These are phyloP conservation scores for Atlantisia rogersi DNA, from an alignment of 2,113 vertebrate species.

Conservation along the genomic window DNA sequence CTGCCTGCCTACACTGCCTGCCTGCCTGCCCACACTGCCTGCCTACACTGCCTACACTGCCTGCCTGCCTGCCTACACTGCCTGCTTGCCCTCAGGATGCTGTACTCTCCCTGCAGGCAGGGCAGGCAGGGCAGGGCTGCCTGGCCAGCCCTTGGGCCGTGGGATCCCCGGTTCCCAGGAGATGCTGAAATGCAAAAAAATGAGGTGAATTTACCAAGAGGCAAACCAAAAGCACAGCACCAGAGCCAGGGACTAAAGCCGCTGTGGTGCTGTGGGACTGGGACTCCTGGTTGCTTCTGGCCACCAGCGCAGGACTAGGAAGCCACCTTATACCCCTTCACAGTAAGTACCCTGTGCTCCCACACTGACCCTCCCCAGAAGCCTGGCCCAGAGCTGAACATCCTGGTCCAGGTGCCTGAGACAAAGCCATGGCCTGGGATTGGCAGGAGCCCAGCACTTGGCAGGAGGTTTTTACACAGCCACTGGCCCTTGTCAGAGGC, in stretches of 20 bases:
- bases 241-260: not conserved
- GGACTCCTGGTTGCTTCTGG: not conserved
- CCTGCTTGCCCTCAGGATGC: not conserved
- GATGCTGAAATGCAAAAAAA: not conserved
- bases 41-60: not conserved
- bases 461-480: not conserved
- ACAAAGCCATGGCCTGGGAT: not conserved
- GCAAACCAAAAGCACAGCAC: not conserved
- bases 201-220: not conserved
- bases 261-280: not conserved
- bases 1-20: not conserved
- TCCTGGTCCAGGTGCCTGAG: not conserved
- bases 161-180: not conserved
- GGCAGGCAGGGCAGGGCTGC: not conserved
- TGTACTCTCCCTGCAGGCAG: not conserved
- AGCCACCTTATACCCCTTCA: not conserved
- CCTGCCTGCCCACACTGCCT: not conserved
- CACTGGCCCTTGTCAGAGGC: accelerated
- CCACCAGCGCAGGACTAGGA: not conserved
- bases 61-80: not conserved
- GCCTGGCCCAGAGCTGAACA: not conserved
- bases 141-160: not conserved
- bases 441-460: not conserved
- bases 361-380: not conserved
- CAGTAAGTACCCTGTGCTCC: not conserved